Conservation (phyloP, 2,888 invertebrate genomes). For the Beris chalybata region DNA sequence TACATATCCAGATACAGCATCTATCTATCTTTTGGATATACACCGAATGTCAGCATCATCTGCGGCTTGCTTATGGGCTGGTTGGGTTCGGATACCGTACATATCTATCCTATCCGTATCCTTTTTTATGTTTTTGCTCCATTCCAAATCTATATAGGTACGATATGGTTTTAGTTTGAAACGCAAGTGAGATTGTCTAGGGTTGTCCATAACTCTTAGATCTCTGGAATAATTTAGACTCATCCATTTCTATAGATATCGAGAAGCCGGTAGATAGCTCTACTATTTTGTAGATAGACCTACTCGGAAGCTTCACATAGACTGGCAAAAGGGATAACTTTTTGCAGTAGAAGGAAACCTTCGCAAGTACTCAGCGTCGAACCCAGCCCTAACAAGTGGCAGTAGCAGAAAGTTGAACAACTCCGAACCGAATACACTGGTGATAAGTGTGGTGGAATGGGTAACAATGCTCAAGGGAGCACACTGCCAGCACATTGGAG, state of each 20-base stretch:
- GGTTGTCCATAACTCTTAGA: constrained; percentile 35
- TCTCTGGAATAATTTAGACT: constrained; percentile 33
- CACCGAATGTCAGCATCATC: constrained; percentile 43
- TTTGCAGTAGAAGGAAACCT: neutral
- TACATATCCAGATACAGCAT: no score
- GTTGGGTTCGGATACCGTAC: constrained; percentile 40
- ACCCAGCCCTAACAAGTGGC: constrained; percentile 41
- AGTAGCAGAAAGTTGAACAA: constrained; percentile 33
- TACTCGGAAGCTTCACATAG: no score
- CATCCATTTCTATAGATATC: no score
- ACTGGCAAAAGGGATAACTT: no score
- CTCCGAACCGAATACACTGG: constrained; percentile 10
- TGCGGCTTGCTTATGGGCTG: constrained; percentile 42
- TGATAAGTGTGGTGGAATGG: constrained; percentile 30
- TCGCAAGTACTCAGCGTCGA: constrained; percentile 37
- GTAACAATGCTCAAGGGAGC: constrained; percentile 36
- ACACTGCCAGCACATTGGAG: constrained; percentile 39
- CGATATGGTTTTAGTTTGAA: no score
- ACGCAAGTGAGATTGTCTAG: constrained; percentile 32
- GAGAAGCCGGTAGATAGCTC: no score
- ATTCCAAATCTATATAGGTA: no score
- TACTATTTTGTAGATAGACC: no score
- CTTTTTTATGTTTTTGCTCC: constrained; percentile 14
- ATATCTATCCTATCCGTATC: constrained; percentile 40
- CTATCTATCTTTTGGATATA: constrained; percentile 31